Evolutionary conservation across 2,888 invertebrate genomes (phyloP), one percentile per base, ranked within the genome.

Genomic region (Parnassius glacialis): DNA sequence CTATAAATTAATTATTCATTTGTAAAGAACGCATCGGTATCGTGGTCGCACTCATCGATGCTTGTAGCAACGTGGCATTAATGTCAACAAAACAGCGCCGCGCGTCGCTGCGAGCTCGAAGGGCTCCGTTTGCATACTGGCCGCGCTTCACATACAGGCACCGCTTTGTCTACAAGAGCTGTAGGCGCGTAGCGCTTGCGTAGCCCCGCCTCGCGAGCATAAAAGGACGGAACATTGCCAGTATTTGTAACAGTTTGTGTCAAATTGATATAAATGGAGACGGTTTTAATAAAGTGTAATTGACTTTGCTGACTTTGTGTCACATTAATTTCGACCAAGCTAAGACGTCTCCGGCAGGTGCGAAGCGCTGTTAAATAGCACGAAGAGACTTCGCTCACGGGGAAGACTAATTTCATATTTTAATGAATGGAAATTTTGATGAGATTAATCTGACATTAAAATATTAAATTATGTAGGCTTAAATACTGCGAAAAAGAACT

Each of bases 221-320:
- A 84, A 89, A 89, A 90, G 85, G 87, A 88, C 87, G 83, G 87
- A 87, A 90, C 90, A 90, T 90, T 89, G 85, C 89, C 89, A 90
- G 90, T 91, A 90, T 91, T 91, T 90, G 90, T 90, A 90, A 90
- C 90, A 90, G 90, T 90, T 91, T 90, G 90, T 89, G 87, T 90
- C 90, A 91, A 91, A 91, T 91, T 91, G 90, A 91, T 90, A 91
- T 91, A 90, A 91, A 90, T 91, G 90, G 89, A 90, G 90, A 90
- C 85, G 90, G 89, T 90, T 91, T 91, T 91, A 91, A 91, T 91
- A 90, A 90, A 90, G 88, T 90, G 88, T 91, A 91, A 91, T 91
- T 90, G 90, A 91, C 90, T 91, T 90, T 90, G 90, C 87, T 86
- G 87, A 91, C 86, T 90, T 90, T 86, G 86, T 87, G 86, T 87